These are phyloP conservation scores for Bovichtus diacanthus DNA, from an alignment of 2,797 vertebrate species.

Conservation along the genomic window DNA sequence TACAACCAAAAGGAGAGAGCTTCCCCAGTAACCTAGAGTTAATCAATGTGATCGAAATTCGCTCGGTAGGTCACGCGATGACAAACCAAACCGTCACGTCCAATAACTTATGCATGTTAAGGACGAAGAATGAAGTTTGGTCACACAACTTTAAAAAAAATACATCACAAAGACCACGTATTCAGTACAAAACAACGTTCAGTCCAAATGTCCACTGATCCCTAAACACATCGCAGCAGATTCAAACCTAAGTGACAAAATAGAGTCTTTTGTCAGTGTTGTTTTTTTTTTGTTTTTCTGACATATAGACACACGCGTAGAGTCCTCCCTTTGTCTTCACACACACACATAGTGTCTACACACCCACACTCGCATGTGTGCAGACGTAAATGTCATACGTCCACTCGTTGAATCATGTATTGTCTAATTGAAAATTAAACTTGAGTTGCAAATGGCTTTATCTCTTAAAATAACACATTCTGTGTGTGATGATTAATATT, in stretches of 20 bases:
- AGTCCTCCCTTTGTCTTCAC: background rate
- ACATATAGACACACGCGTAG: background rate
- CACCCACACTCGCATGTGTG: background rate
- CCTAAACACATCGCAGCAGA: background rate
- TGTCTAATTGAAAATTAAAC: slow-evolving; percentile 15
- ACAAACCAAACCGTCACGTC: no score
- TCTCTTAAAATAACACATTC: slow-evolving; percentile 15
- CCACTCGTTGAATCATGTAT: background rate
- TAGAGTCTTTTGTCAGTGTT: background rate
- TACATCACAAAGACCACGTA: background rate
- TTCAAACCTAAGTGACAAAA: background rate
- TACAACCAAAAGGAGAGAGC: no score
- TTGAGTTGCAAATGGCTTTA: slow-evolving; percentile 21
- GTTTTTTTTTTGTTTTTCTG: background rate
- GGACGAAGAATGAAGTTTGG: background rate
- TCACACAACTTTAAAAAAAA: background rate
- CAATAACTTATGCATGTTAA: no score
- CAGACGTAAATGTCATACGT: slow-evolving; percentile 7
- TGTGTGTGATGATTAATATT: slow-evolving; percentile 31
- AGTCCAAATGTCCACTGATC: background rate
- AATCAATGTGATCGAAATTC: no score
- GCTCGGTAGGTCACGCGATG: no score
- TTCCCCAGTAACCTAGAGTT: no score
- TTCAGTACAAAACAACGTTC: background rate
- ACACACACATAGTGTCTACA: background rate